These are phyloP conservation scores for Chiloscyllium punctatum DNA, from an alignment of 2,797 vertebrate genomes.

Conservation along the genomic window DNA sequence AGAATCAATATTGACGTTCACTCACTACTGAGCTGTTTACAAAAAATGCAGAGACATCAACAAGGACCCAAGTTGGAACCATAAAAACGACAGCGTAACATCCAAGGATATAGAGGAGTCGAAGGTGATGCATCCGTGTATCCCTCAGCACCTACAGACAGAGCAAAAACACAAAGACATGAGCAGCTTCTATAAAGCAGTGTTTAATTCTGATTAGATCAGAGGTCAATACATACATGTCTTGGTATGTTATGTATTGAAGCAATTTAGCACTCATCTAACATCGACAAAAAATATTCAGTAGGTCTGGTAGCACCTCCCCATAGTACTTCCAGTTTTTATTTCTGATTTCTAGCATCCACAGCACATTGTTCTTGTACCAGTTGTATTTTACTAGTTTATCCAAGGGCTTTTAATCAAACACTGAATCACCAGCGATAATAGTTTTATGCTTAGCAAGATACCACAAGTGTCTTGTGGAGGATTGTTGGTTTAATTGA, in stretches of 20 bases:
- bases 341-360: neutral
- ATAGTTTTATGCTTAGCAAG: too few relatives aligned
- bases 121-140: conserved; percentile 82
- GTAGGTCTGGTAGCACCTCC: neutral
- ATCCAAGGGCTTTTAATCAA: neutral
- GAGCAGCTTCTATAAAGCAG: neutral
- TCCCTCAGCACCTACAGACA: conserved; percentile 77
- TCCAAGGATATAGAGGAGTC: conserved; percentile 84
- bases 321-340: neutral
- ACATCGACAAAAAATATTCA: neutral
- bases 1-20: conserved; percentile 32
- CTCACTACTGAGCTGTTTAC: conserved; percentile 86
- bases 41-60: conserved; percentile 87
- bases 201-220: neutral
- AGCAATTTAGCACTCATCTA: too few relatives aligned
- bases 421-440: neutral
- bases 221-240: neutral
- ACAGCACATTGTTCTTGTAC: neutral
- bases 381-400: neutral
- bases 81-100: conserved; percentile 93
- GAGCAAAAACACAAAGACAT: neutral
- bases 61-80: conserved; percentile 92
- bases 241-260: neutral
- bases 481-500: too few relatives aligned
- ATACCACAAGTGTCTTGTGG: neutral